Conservation (phyloP, 1,140 invertebrate genomes). For the Bombus confusus region DNA sequence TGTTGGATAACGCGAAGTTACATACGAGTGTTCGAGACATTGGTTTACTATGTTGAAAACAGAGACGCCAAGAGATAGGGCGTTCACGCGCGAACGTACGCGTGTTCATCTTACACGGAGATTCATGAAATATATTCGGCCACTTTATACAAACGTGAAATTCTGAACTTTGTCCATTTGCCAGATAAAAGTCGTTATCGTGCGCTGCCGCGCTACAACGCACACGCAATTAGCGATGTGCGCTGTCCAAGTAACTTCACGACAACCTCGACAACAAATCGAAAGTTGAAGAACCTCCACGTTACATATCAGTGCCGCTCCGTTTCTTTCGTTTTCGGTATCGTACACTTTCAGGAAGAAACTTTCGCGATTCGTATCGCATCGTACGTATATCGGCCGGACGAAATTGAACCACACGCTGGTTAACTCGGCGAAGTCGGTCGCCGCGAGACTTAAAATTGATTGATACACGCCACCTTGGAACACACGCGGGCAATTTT, state of each 20-base stretch:
- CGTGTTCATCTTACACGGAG: slow-evolving; percentile 36
- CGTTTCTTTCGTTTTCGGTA: neutral
- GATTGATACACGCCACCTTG: neutral
- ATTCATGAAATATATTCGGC: slow-evolving; percentile 15
- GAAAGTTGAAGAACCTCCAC: neutral
- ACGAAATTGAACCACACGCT: slow-evolving; percentile 29
- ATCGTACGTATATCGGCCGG: slow-evolving; percentile 16
- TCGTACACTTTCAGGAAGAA: slow-evolving; percentile 5
- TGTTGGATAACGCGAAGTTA: slow-evolving; percentile 12
- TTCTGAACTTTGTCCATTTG: slow-evolving; percentile 62
- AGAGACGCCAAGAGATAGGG: neutral
- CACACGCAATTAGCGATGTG: slow-evolving; percentile 38
- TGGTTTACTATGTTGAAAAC: slow-evolving; percentile 23
- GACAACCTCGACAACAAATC: neutral
- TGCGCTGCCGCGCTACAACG: neutral
- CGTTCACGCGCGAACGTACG: neutral
- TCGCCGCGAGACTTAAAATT: neutral
- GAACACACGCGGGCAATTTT: neutral
- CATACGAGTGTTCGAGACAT: neutral
- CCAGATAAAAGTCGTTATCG: slow-evolving; percentile 62
- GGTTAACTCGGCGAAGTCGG: slow-evolving; percentile 5
- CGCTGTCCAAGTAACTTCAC: neutral
- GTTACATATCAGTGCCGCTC: neutral
- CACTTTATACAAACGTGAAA: slow-evolving; percentile 42
- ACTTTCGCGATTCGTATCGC: slow-evolving; percentile 18